phyloP scores from a whole-genome alignment of 1,140 invertebrate species.

The Leptoteleia sp. region DNA sequence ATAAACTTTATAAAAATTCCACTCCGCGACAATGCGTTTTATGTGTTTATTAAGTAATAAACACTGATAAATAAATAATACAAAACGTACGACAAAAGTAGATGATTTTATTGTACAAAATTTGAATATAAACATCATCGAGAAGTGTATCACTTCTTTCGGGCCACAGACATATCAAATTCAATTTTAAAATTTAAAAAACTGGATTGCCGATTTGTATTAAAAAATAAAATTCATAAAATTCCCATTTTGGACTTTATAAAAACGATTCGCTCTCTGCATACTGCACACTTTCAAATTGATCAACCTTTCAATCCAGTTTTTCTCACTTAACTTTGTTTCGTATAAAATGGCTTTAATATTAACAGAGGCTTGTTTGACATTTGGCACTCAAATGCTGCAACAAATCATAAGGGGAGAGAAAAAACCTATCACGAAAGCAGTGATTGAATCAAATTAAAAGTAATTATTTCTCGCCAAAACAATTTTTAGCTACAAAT shows the following conservation, averaged over 20 bases:
- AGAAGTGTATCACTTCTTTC: slow-evolving; percentile 18
- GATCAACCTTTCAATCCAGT: no score
- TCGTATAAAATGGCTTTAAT: neutral
- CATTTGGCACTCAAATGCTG: slow-evolving; percentile 45
- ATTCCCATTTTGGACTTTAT: no score
- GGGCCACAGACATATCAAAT: slow-evolving; percentile 4
- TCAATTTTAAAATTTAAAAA: no score
- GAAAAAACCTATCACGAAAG: slow-evolving; percentile 22
- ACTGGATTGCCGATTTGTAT: no score
- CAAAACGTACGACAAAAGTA: slow-evolving; percentile 56
- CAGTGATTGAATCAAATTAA: slow-evolving; percentile 14
- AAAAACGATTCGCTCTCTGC: no score
- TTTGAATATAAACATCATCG: slow-evolving; percentile 32
- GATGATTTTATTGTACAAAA: slow-evolving; percentile 48
- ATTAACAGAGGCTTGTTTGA: neutral
- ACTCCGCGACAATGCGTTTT: slow-evolving; percentile 11
- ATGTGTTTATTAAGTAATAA: slow-evolving; percentile 25
- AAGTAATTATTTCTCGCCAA: slow-evolving; percentile 19
- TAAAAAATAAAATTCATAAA: no score
- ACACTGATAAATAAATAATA: no score
- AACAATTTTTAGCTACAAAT: slow-evolving; percentile 20
- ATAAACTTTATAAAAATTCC: slow-evolving; percentile 33
- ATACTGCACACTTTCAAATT: no score
- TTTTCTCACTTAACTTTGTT: neutral
- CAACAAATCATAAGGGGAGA: slow-evolving; percentile 13